A percentile compares a stretch with the other conserved stretches of the same genome.
Conservation (phyloP, 2,797 vertebrate genomes). For the Malacoctenus gilli region DNA sequence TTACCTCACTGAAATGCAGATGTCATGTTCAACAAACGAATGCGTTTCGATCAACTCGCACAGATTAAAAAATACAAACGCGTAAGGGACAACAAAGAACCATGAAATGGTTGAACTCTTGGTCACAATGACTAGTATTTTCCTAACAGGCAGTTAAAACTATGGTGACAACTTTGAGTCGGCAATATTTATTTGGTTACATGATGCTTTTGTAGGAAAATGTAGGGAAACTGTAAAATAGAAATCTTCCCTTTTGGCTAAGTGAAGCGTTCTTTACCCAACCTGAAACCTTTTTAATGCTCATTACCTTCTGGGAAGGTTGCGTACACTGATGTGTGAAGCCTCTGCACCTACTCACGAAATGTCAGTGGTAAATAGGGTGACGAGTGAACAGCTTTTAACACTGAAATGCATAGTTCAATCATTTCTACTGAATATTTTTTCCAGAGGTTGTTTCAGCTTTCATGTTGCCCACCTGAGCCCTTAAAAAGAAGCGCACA, state of each 20-base stretch:
- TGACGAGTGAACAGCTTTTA: slow-evolving; percentile 74
- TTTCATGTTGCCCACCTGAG: slow-evolving; percentile 62
- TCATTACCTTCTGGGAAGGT: slow-evolving; percentile 80
- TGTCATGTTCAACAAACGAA: slow-evolving; percentile 29
- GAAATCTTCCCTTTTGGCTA: slow-evolving; percentile 39
- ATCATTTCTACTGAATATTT: slow-evolving; percentile 61
- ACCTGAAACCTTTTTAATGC: slow-evolving; percentile 48
- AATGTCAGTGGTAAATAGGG: slow-evolving; percentile 67
- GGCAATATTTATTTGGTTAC: slow-evolving; percentile 40
- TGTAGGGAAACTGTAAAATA: slow-evolving; percentile 51
- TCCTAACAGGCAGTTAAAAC: slow-evolving; percentile 47
- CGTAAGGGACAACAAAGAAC: slow-evolving; percentile 47
- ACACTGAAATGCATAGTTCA: slow-evolving; percentile 61
- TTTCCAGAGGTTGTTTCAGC: slow-evolving; percentile 56
- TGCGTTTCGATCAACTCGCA: slow-evolving; percentile 19
- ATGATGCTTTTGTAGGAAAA: slow-evolving; percentile 35
- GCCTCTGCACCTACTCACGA: slow-evolving; percentile 66
- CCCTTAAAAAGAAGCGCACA: slow-evolving; percentile 51
- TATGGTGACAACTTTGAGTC: slow-evolving; percentile 38
- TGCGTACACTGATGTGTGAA: slow-evolving; percentile 59
- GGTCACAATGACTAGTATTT: slow-evolving; percentile 72
- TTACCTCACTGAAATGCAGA: slow-evolving; percentile 52
- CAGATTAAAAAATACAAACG: slow-evolving; percentile 25
- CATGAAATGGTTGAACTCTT: slow-evolving; percentile 64
- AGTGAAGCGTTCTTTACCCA: slow-evolving; percentile 52